Base-by-base conservation (phyloP, 2,113 vertebrate species). In the Daubentonia madagascariensis region DNA sequence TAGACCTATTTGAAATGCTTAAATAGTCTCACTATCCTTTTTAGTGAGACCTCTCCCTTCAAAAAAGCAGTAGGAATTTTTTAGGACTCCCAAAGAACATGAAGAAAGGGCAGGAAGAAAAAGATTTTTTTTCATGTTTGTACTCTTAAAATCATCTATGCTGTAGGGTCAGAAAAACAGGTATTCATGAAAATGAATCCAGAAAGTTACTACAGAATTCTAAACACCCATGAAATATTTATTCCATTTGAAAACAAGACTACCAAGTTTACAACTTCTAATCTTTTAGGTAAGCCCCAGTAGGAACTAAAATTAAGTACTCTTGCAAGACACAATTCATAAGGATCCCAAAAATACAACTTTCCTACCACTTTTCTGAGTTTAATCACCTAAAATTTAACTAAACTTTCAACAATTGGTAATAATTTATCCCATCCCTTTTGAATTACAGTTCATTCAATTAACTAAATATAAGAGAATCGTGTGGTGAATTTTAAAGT, bases 361-460 rank as follows among this genome's bases (percentile, higher is more conserved):
- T 84, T 92, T 76, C 65, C 35, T 85, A 48, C 87, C 18, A 83
- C 14, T 80, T 92, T 95, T 95, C 61, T 57, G 61, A 75, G 45
- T 76, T 94, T 89, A 79, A 30, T 79, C 48, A 91, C 18, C 43
- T 96, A 97, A 89, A 87, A 30, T 17, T 83, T 96, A 95, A 96
- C 76, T 80, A 84, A 97, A 89, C 1, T 75, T 94, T 93, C 87
- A 94, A 83, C 25, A 93, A 97, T 35, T 76, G 92, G 23, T 79
- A 97, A 95, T 88, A 93, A 98, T 83, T 90, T 96, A 97, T 93
- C 79, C 14, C 43, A 92, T 37, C 20, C 84, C 35, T 96, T 98
- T 72, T 97, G 35, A 98, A 83, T 97, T 68, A 97, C 3, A 93
- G 25, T 72, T 89, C 63, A 43, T 96, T 94, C 87, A 92, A 98